Base-by-base conservation (phyloP, 2,888 invertebrate species). In the Drosophila cognata region DNA sequence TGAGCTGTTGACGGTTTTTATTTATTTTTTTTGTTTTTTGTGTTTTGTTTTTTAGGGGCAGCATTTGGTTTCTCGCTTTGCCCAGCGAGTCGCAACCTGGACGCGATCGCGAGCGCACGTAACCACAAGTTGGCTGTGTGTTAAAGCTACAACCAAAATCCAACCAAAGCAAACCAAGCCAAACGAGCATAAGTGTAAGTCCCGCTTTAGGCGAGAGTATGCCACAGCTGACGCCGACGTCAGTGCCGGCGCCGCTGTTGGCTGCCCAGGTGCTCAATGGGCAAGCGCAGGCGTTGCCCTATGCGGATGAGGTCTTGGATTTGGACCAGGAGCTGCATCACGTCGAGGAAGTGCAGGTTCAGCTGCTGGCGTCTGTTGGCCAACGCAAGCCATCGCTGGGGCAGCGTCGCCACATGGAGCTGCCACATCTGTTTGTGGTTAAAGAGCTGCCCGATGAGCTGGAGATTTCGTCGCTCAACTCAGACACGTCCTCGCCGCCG, bases 371-470 rank as follows among this genome's bases (percentile, higher is more conserved):
- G 5, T n/a, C 51, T 6, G 41, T 25, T 16, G 46, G 46, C 8
- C 46, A 46, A 3, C 29, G 80, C 16, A 73, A 74, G 4, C 62
- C 58, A 1, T 81, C 81, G 4, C 63, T 90, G 5, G 63, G 74
- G n/a, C 79, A 79, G 43, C 82, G 81, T 10, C 80, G 82, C 5
- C 72, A 84, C 46, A 74, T 88, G 13, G 90, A 88, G 21, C 46
- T 90, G 43, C 79, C 90, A 0, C 76, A 75, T 8, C 61, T 88
- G n/a, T 67, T 68, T 8, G 80, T 89, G 58, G 55, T 91, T 35
- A 76, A 87, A 41, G 81, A 85, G 53, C 53, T 53, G 72, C 71
- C 46, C 58, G 70, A 25, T 7, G 55, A 57, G 25, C 10, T 38
- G 62, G 65, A 62, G 18, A 59, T 7, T 0, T 25, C 46, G 29